Conservation (phyloP, 2,888 invertebrate species). For the Antheraea assamensis region DNA sequence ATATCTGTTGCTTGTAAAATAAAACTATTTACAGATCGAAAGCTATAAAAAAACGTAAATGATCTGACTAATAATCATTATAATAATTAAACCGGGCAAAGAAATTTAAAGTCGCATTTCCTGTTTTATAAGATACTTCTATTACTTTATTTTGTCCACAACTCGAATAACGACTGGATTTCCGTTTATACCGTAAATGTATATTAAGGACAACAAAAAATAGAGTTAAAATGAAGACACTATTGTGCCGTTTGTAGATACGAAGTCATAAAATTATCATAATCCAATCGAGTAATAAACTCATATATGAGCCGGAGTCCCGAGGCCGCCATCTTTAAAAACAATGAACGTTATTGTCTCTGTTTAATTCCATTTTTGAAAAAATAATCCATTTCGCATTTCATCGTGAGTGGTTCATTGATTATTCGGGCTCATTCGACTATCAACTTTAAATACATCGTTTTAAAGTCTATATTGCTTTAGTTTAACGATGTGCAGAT, state of each 20-base stretch:
- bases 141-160: slow-evolving; percentile 42
- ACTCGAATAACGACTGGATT: slow-evolving; percentile 60
- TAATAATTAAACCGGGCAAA: slow-evolving; percentile 41
- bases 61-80: background rate
- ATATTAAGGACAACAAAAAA: slow-evolving; percentile 38
- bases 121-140: slow-evolving; percentile 48
- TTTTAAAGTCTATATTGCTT: slow-evolving; percentile 46
- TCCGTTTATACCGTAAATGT: slow-evolving; percentile 48
- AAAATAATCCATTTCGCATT: slow-evolving; percentile 81
- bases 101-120: slow-evolving; percentile 52
- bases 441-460: slow-evolving; percentile 40
- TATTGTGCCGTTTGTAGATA: slow-evolving; percentile 47
- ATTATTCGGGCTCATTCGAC: slow-evolving; percentile 45
- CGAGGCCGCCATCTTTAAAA: slow-evolving; percentile 77
- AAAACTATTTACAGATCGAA: slow-evolving; percentile 2
- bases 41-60: slow-evolving; percentile 19
- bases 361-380: slow-evolving; percentile 82
- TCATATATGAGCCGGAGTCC: slow-evolving; percentile 67
- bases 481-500: slow-evolving; percentile 53
- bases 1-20: background rate
- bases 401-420: slow-evolving; percentile 74
- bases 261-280: slow-evolving; percentile 68
- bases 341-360: slow-evolving; percentile 82
- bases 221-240: slow-evolving; percentile 58
- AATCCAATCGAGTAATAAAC: slow-evolving; percentile 72